Evolutionary conservation across 2,888 invertebrate species (phyloP).

Genomic region (Blera fallax): DNA sequence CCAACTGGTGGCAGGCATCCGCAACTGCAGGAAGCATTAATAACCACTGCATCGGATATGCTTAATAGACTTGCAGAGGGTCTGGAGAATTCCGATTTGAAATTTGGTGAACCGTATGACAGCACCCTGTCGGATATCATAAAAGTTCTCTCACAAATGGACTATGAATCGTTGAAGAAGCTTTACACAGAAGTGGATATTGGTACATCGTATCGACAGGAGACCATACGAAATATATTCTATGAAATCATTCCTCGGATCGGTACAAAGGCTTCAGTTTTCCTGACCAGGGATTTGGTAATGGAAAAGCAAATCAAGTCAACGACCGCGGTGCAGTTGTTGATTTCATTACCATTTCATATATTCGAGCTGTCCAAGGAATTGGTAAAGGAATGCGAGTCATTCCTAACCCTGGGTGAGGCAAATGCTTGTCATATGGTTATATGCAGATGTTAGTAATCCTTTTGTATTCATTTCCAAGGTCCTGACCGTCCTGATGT

Average conservation of each 20-base stretch:
- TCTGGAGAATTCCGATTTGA: constrained; percentile 80
- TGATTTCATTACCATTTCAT: constrained; percentile 88
- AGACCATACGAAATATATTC: constrained; percentile 88
- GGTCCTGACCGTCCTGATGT: constrained; percentile 83
- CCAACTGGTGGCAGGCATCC: constrained; percentile 81
- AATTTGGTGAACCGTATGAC: constrained; percentile 81
- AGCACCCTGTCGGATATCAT: constrained; percentile 80
- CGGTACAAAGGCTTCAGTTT: constrained; percentile 86
- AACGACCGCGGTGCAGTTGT: constrained; percentile 85
- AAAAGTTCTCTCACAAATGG: constrained; percentile 80
- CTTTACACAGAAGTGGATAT: constrained; percentile 84
- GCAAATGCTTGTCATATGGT: background rate
- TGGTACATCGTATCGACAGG: constrained; percentile 89
- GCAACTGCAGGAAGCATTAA: constrained; percentile 79
- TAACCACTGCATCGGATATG: constrained; percentile 77
- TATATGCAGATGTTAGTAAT: background rate
- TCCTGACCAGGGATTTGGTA: constrained; percentile 86
- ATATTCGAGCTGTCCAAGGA: constrained; percentile 84
- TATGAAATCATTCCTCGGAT: constrained; percentile 88
- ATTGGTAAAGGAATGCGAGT: constrained; percentile 84
- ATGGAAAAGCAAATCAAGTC: constrained; percentile 85
- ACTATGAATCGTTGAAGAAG: constrained; percentile 80
- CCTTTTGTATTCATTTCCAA: constrained; percentile 6
- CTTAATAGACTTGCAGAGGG: constrained; percentile 80
- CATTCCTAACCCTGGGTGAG: constrained; percentile 81